Evolutionary conservation across 1,140 invertebrate species (phyloP).

Genomic region (Dendrolimus punctatus): DNA sequence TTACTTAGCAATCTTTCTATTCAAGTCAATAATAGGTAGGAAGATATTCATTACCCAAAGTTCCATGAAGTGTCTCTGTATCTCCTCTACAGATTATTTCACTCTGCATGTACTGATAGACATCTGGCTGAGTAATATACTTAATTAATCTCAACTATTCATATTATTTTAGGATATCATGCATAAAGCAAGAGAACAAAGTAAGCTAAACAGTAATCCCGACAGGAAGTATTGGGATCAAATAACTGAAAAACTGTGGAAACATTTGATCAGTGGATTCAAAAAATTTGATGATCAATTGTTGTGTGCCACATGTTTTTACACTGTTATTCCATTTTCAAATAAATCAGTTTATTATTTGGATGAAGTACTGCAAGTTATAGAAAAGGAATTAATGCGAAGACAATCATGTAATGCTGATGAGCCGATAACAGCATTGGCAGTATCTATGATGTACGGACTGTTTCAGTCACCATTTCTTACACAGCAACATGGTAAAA

Average conservation of each 20-base stretch:
- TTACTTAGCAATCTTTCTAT: too few species aligned
- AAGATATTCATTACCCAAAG: too few species aligned
- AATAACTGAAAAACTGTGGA: slow-evolving; percentile 35
- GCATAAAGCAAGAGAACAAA: slow-evolving; percentile 20
- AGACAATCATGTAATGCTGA: slow-evolving; percentile 7
- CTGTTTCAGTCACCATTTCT: slow-evolving; percentile 61
- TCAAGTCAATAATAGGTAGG: too few species aligned
- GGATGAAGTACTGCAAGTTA: slow-evolving; percentile 21
- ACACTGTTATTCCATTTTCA: slow-evolving; percentile 28
- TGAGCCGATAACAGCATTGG: slow-evolving; percentile 12
- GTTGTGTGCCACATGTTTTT: slow-evolving; percentile 50
- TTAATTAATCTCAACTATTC: not conserved
- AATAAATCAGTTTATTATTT: slow-evolving; percentile 29
- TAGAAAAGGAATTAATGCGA: slow-evolving; percentile 25
- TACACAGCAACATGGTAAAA: slow-evolving; percentile 14
- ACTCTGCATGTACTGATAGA: too few species aligned
- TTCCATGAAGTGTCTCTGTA: too few species aligned
- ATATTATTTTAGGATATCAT: slow-evolving; percentile 37
- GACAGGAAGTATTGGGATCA: slow-evolving; percentile 20
- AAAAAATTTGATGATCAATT: slow-evolving; percentile 50
- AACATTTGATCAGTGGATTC: slow-evolving; percentile 34
- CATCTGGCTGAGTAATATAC: not conserved
- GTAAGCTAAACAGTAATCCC: slow-evolving; percentile 6
- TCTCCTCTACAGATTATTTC: too few species aligned
- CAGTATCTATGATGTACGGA: slow-evolving; percentile 51